Evolutionary conservation across 1,140 invertebrate species (phyloP), one percentile per base, ranked within the genome.

Genomic region (Zaprionus kolodkinae): DNA sequence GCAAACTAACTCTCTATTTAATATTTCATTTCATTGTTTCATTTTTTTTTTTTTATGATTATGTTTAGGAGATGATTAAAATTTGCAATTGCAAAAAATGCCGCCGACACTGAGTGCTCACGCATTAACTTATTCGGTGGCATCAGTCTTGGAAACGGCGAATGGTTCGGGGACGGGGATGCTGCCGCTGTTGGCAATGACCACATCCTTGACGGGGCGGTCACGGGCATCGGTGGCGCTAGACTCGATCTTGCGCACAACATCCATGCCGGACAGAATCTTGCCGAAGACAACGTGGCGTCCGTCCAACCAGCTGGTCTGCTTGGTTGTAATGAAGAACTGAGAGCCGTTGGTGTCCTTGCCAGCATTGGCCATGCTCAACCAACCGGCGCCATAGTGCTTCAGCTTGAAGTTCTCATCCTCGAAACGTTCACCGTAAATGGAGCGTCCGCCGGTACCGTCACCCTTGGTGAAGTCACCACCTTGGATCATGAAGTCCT

Each of bases 401-500:
- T 97, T 98, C 83, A 99, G 94, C 93, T 99, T 99, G 94, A 99
- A 99, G 94, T 99, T 99, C 92, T 99, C 98, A 94, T 99, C 98
- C 50, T 95, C 95, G 92, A 99, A 99, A 64, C 96, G 95, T 54
- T 97, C 97, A 66, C 98, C 98, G 91, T 97, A 99, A 86, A 99
- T 99, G 81, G 97, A 98, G 45, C 94, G 94, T 69, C 98, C 97
- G 93, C 97, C 97, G 91, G 97, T 98, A 79, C 97, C 97, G 94
- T 98, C 97, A 61, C 97, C 97, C 92, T 96, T 97, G 6, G 97
- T 98, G 89, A 98, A 98, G 92, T 98, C 97, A 66, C 97, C 97
- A 83, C 97, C 97, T 94, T 99, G 98, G 78, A 98, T 97, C 97
- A 99, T 99, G 86, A 99, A 99, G 83, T 98, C 97, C 80, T 96